These are phyloP conservation scores for Danio tinwini DNA, from an alignment of 2,797 vertebrate species.

Conservation along the genomic window DNA sequence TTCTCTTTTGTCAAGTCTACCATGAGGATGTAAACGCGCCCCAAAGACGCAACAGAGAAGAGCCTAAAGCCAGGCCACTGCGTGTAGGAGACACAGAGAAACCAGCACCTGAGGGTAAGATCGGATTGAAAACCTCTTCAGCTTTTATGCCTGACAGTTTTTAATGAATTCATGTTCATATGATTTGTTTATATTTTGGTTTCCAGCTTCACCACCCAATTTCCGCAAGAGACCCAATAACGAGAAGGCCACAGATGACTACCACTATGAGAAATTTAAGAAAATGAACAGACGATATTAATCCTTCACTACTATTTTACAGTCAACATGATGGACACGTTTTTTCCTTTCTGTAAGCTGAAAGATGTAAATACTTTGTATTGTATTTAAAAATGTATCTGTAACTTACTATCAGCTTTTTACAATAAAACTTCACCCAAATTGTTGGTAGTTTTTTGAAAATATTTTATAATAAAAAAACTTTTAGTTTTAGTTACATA, in stretches of 20 bases:
- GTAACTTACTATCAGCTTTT: neutral
- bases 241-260: constrained; percentile 97
- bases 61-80: constrained; percentile 92
- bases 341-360: neutral
- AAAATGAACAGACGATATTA: constrained; percentile 97
- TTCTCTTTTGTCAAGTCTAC: constrained; percentile 81
- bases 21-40: constrained; percentile 92
- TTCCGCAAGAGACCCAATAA: constrained; percentile 93
- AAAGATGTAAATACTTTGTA: constrained; percentile 42
- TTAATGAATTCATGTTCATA: neutral
- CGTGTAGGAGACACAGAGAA: constrained; percentile 96
- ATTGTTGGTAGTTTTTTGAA: neutral
- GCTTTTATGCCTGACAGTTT: neutral
- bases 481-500: neutral
- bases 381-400: neutral
- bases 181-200: neutral
- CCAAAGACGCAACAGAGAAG: constrained; percentile 89
- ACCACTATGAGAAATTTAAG: constrained; percentile 99
- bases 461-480: neutral
- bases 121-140: neutral
- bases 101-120: constrained; percentile 90
- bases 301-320: constrained; percentile 49
- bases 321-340: neutral
- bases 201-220: constrained; percentile 83
- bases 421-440: constrained; percentile 7